These are phyloP conservation scores for Galemys pyrenaicus DNA, from an alignment of 2,113 vertebrate species.

Conservation along the genomic window DNA sequence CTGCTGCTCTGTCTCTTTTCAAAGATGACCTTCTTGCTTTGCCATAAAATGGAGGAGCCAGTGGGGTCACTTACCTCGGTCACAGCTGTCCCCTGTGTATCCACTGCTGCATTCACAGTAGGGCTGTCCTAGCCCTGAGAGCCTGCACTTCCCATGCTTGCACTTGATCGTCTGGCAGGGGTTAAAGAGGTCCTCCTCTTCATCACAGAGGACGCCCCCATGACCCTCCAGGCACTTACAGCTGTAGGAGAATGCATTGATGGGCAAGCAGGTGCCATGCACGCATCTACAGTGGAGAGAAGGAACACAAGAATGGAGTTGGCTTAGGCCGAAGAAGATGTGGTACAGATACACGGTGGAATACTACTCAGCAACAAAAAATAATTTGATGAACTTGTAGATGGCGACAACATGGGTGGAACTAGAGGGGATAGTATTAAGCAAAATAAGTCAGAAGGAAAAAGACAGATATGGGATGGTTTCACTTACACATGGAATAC, in stretches of 20 bases:
- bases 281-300: conserved; percentile 89
- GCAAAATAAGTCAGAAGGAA: too few species aligned
- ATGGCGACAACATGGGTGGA: too few species aligned
- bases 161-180: conserved; percentile 93
- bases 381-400: too few species aligned
- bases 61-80: conserved; percentile 89
- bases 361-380: neutral
- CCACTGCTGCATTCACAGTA: conserved; percentile 97
- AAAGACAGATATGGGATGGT: too few species aligned
- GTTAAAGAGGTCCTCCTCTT: conserved; percentile 90
- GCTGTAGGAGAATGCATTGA: conserved; percentile 99
- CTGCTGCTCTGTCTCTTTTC: neutral
- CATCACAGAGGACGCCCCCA: conserved; percentile 94
- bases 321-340: conserved; percentile 61
- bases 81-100: conserved; percentile 95
- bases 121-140: conserved; percentile 94
- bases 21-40: neutral
- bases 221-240: conserved; percentile 96
- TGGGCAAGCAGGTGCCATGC: conserved; percentile 95
- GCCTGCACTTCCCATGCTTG: conserved; percentile 95
- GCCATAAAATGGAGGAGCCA: fast-evolving
- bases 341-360: neutral
- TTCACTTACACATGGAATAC: too few species aligned
- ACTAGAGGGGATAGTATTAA: too few species aligned
- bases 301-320: conserved; percentile 69